Evolutionary conservation across 2,888 invertebrate species (phyloP).

Genomic region (Andrena marginata): DNA sequence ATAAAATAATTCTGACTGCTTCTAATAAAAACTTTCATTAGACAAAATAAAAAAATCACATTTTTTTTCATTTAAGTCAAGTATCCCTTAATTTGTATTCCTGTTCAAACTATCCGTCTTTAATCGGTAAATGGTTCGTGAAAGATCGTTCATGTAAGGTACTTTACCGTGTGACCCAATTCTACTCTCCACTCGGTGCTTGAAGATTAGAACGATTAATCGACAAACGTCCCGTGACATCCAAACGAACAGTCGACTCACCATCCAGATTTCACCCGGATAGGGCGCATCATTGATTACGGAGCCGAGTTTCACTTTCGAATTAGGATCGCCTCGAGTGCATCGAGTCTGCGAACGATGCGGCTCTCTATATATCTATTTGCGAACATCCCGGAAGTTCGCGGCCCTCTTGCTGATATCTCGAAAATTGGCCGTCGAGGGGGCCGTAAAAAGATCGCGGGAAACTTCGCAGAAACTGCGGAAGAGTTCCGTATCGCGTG

Average conservation of each 20-base stretch:
- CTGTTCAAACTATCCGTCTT: not conserved
- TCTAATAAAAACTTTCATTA: too few species aligned
- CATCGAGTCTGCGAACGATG: constrained; percentile 36
- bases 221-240: constrained; percentile 20
- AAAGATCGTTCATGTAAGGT: too few species aligned
- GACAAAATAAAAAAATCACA: too few species aligned
- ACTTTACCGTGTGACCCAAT: too few species aligned
- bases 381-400: constrained; percentile 15
- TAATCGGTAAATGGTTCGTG: not conserved
- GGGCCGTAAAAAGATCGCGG: not conserved
- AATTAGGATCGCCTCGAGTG: constrained; percentile 51
- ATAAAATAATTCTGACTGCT: too few species aligned
- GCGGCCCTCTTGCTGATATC: not conserved
- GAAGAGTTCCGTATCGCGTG: not conserved
- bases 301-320: constrained; percentile 69
- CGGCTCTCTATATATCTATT: constrained; percentile 24
- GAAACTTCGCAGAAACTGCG: constrained; percentile 33
- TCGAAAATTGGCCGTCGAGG: constrained; percentile 11
- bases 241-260: constrained; percentile 25
- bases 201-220: constrained; percentile 19
- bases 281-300: constrained; percentile 62
- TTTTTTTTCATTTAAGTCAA: too few species aligned
- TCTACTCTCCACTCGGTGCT: not conserved
- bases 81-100: too few species aligned
- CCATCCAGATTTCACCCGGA: constrained; percentile 64